These are phyloP conservation scores for Lepetodrilus schrolli DNA, from an alignment of 2,888 invertebrate genomes.

Conservation along the genomic window DNA sequence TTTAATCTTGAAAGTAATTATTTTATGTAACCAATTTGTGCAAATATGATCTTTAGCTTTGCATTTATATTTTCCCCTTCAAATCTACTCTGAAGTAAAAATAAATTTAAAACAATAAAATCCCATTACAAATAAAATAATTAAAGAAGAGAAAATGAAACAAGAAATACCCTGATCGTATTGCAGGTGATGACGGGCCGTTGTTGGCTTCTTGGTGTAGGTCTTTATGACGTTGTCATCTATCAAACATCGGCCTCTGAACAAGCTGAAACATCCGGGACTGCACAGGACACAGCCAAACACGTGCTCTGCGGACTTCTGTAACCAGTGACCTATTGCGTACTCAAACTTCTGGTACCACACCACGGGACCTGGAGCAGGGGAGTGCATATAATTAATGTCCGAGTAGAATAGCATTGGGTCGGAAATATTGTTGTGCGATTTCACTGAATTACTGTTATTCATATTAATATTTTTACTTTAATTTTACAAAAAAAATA, in stretches of 20 bases:
- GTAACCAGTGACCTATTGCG: constrained; percentile 99
- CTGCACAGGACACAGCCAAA: constrained; percentile 96
- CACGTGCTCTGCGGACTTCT: constrained; percentile 99
- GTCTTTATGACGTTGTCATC: constrained; percentile 90
- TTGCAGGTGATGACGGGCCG: constrained; percentile 89
- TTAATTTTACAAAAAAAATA: too few relatives aligned
- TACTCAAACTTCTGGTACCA: constrained; percentile 99
- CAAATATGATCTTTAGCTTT: too few relatives aligned
- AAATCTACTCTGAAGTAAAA: neutral
- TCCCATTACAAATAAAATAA: too few relatives aligned
- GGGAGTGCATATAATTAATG: too few relatives aligned
- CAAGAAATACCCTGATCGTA: constrained; percentile 87
- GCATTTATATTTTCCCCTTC: too few relatives aligned
- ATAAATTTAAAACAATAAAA: neutral
- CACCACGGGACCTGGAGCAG: constrained; percentile 95
- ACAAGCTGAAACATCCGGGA: constrained; percentile 92
- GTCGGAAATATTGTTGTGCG: too few relatives aligned
- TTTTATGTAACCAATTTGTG: too few relatives aligned
- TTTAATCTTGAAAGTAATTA: too few relatives aligned
- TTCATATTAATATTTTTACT: too few relatives aligned
- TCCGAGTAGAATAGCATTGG: too few relatives aligned
- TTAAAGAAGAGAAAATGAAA: too few relatives aligned
- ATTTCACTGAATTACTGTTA: too few relatives aligned
- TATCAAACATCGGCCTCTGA: constrained; percentile 89
- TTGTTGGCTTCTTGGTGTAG: constrained; percentile 83